Percentiles rank a stretch among this genome's conserved stretches.
Conservation (phyloP, 2,113 vertebrate species). For the Xerus inauris region DNA sequence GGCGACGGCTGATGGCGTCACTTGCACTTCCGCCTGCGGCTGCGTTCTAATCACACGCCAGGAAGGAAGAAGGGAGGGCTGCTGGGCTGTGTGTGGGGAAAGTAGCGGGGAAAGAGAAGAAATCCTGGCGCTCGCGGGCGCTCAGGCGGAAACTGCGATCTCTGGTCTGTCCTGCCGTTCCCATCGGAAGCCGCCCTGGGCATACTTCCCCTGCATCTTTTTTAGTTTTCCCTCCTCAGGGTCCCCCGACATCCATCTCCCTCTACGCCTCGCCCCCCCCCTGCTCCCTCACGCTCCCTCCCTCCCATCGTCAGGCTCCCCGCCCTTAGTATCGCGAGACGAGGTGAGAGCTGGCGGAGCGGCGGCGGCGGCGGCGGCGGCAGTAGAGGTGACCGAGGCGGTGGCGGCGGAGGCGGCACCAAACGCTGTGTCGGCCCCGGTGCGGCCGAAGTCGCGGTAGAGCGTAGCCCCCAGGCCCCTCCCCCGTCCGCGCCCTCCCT, state of each 20-base stretch:
- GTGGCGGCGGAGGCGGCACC: conserved; percentile 73
- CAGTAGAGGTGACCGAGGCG: conserved; percentile 87
- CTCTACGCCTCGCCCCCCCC: neutral
- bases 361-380: conserved; percentile 80
- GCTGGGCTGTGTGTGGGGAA: conserved; percentile 39
- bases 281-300: conserved; percentile 37
- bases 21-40: conserved; percentile 63
- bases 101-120: conserved; percentile 23
- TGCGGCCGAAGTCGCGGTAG: conserved; percentile 71
- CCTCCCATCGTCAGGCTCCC: conserved; percentile 72
- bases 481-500: conserved; percentile 63
- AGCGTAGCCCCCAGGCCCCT: conserved; percentile 65
- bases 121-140: neutral
- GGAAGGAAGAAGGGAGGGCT: conserved; percentile 70
- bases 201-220: neutral
- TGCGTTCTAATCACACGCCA: neutral
- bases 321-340: conserved; percentile 84
- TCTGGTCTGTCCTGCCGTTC: neutral
- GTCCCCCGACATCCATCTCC: neutral
- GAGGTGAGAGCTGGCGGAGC: conserved; percentile 81
- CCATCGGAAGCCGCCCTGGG: neutral
- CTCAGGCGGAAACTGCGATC: neutral
- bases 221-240: neutral
- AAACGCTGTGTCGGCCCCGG: conserved; percentile 69
- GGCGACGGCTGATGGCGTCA: conserved; percentile 81